Base-by-base conservation (phyloP, 2,888 invertebrate genomes). In the Melieria picta region DNA sequence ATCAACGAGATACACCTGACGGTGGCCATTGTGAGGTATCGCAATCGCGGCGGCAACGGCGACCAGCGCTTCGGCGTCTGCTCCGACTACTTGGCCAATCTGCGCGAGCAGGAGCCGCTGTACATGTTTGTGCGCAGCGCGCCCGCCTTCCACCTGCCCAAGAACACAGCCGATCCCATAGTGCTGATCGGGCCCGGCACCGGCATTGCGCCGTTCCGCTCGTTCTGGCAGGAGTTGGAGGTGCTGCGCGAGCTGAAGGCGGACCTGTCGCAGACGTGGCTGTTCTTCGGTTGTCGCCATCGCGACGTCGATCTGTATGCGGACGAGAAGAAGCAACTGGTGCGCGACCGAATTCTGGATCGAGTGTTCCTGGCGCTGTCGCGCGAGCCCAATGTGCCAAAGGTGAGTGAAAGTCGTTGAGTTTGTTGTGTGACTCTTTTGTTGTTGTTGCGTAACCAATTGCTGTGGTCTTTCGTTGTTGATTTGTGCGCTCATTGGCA, bases 201-300 rank as follows among this genome's bases (percentile, higher is more conserved):
- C 0, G 97, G 98, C 4, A 95, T 98, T 65, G 97, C 97, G 0
- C 97, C 98, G 0, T 98, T 97, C 88, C 89, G 97, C 80, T 94
- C 94, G 30, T 97, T 97, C 85, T 97, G 97, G 97, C 95, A 96
- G 83, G 95, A 97, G 80, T 90, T 86, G 60, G 84, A 87, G 74
- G 81, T 85, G 61, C 74, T 80, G 48, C 83, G 82, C 50, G 81
- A 82, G 45, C 77, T 84, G 60, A 81, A 85, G 1, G 74, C 74
- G 3, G 72, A 80, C 30, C 72, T 86, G 68, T 86, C 87, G 0
- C 89, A 89, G 74, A 93, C 95, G 80, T 95, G 94, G 91, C 86
- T 97, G 45, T 96, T 96, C 88, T 96, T 96, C 80, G 97, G 97
- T 11, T 97, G 96, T 80, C 91, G 96, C 69, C 93, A 93, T 70